Base-by-base conservation (phyloP, 2,113 vertebrate species). In the Indicator maculatus region DNA sequence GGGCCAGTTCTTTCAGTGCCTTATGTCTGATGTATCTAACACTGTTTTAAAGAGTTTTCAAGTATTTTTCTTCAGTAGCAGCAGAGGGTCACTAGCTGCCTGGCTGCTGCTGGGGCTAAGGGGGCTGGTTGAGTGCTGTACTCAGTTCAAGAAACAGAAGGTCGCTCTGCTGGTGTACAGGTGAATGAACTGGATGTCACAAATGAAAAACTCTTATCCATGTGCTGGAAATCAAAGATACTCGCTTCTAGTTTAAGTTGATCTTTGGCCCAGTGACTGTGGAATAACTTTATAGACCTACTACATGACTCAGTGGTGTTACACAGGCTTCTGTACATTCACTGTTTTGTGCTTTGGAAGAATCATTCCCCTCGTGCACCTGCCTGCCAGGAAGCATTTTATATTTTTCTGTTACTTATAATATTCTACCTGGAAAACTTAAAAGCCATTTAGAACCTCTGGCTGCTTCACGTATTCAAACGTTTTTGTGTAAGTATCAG, bases 281-380 rank as follows among this genome's bases (percentile, higher is more conserved):
- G 31, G 79, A 69, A 58, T 26, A 66, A 55, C n/a, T 69, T 83
- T 63, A 63, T 36, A 76, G 67, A 70, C 4, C 4, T 33, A 12
- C 4, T 33, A 12, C 0, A 2, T 63, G n/a, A 66, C 45, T 71
- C 12, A 1, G 66, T 30, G 30, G 41, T 36, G 12, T 73, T 76
- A 53, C 0, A 2, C 16, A 79, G 58, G 19, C 26, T 88, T 82
- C 47, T 53, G 39, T 19, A 30, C 36, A 30, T 30, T 50, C 8
- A 55, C 11, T 2, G 5, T 56, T 85, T 39, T 3, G 1, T 82
- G 61, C 30, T 86, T 60, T 0, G 0, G 11, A 88, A 69, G 33
- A 80, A 17, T 65, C 4, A 1, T 63, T 86, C 8, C 5, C 13
- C 33, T 70, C 6, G 1, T 38, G n/a, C 8, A 66, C 15, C 13